Evolutionary conservation across 2,797 vertebrate species (phyloP).

Genomic region (Cuculus canorus): DNA sequence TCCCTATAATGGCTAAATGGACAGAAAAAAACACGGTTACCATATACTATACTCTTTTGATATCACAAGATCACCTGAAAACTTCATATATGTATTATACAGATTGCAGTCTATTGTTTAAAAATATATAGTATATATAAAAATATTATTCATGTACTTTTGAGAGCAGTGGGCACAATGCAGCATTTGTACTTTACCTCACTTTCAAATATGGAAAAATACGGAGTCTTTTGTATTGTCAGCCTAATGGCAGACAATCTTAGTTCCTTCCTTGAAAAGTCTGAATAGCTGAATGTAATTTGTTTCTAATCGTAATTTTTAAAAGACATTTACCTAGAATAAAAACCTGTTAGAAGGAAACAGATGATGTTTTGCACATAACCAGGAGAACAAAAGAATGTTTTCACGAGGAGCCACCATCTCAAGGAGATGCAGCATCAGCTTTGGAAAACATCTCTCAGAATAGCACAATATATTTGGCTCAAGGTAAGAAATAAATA

Average conservation of each 20-base stretch:
- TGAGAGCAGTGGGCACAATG: not conserved
- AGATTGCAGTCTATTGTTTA: not conserved
- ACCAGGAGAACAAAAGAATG: not conserved
- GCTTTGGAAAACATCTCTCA: not conserved
- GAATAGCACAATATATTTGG: not conserved
- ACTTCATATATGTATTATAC: not conserved
- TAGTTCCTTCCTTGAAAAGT: not conserved
- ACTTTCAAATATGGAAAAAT: not conserved
- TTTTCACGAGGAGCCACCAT: not conserved
- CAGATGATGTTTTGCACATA: not conserved
- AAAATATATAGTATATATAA: not conserved
- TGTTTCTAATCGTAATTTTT: conserved; percentile 21
- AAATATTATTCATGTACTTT: not conserved
- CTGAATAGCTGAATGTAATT: conserved; percentile 3
- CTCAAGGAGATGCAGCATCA: not conserved
- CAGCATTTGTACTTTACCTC: not conserved
- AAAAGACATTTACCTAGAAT: not conserved
- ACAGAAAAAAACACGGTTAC: not conserved
- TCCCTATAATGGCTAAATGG: not conserved
- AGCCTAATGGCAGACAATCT: not conserved
- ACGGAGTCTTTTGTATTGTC: not conserved
- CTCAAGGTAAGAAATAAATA: conserved; percentile 27
- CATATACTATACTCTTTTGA: not conserved
- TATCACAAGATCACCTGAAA: not conserved
- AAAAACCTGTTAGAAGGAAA: conserved; percentile 25